These are phyloP conservation scores for Drosophila quasianomalipes DNA, from an alignment of 2,888 invertebrate species.

Conservation along the genomic window DNA sequence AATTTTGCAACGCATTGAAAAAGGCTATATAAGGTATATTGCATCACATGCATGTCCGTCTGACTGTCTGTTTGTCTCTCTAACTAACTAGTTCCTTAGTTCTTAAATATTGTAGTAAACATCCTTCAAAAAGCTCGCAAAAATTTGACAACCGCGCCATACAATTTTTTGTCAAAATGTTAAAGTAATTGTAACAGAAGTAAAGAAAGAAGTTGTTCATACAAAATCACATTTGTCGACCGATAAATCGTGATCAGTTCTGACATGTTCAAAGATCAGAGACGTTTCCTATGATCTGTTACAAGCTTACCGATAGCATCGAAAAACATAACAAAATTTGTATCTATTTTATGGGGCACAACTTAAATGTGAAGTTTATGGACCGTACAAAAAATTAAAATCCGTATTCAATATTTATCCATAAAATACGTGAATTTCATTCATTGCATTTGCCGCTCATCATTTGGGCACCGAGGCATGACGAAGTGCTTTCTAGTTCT, in stretches of 20 bases:
- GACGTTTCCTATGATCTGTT: not conserved
- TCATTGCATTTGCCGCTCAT: constrained; percentile 18
- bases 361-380: not conserved
- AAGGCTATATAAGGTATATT: not conserved
- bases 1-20: not conserved
- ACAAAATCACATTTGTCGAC: not conserved
- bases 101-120: not conserved
- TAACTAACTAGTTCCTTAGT: too few species aligned
- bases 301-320: not conserved
- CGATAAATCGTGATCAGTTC: not conserved
- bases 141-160: not conserved
- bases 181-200: not conserved
- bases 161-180: not conserved
- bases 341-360: not conserved
- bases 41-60: not conserved
- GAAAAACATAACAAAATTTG: not conserved
- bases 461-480: constrained; percentile 41
- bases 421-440: constrained; percentile 5
- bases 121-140: not conserved
- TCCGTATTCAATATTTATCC: not conserved
- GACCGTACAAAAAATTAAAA: not conserved
- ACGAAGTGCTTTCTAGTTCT: constrained; percentile 23
- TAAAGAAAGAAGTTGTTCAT: not conserved
- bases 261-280: not conserved
- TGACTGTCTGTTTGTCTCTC: not conserved